Base-by-base conservation (phyloP, 2,113 vertebrate genomes). In the Triplophysa siluroides region DNA sequence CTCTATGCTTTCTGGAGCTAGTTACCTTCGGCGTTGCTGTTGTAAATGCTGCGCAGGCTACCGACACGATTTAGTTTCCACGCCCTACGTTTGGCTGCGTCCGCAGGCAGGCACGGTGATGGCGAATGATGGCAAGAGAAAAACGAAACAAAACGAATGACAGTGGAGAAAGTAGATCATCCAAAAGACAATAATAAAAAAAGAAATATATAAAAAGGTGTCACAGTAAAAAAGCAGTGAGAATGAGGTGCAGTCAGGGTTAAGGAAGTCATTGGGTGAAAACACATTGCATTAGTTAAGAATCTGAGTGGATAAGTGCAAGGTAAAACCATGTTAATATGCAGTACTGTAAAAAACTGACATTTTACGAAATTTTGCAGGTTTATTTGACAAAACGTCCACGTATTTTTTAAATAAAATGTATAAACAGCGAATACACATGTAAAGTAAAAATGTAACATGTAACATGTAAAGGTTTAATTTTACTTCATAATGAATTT, bases 11-110 rank as follows among this genome's bases (percentile, higher is more conserved):
- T 45, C 33, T 47, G 50, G n/a, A 50, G 50, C 13, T 52, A 70
- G 85, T 96, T 97, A 96, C 96, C 95, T 97, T 96, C 95, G 0
- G 94, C 92, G 91, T 93, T 91, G 88, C 90, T 94, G 93, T 90
- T 91, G 95, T 96, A 94, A 90, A 96, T 93, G 93, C 95, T 95
- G 94, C 94, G 94, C 92, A 98, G 95, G 90, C 96, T 97, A 95
- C 93, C 93, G 89, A 97, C 95, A 89, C 95, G 95, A 88, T 94
- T 97, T 92, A 97, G 94, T 93, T 96, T 97, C 96, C 96, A 98
- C 66, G 93, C 95, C 95, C 90, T 97, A 94, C 93, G 94, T 89
- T 96, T 96, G 93, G 94, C 96, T 97, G 95, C 94, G 54, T 95
- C 94, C 94, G 78, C 47, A 70, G 77, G 85, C 52, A 80, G 69